Base-by-base conservation (phyloP, 2,797 vertebrate genomes). In the Lacerta viridis region DNA sequence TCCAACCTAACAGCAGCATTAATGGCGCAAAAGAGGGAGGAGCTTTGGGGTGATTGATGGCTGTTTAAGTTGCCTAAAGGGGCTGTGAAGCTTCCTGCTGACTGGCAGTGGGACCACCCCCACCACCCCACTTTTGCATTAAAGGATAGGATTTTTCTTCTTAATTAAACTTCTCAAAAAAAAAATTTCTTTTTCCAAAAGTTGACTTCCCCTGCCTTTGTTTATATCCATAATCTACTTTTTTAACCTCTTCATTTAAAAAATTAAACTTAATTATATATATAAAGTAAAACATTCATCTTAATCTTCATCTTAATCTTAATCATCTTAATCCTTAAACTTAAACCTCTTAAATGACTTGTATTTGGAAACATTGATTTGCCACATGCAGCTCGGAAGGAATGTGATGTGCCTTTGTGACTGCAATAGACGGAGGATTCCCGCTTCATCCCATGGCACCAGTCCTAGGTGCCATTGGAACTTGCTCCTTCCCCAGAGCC, bases 21-120 rank as follows among this genome's bases (percentile, higher is more conserved):
- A 96, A 93, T 90, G 91, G 90, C 87, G 88, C 6, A 89, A 92
- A 95, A 87, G 93, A 93, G 78, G 94, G 94, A 90, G 93, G 94
- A 93, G 90, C 89, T 72, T 61, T 83, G 91, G 90, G 93, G 92
- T 96, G 95, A 96, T 96, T 96, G 94, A 96, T 96, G 90, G 85
- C 93, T 95, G 89, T 95, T 96, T 95, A 95, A 96, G 92, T 95
- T 96, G 94, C 95, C 95, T 95, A 94, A 92, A 95, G 95, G 93
- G 93, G 91, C 91, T 92, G 91, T 88, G 93, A 95, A 96, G 93
- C 92, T 94, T 96, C 94, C 94, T 94, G 94, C 94, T 94, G 94
- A 86, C 93, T 94, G 93, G 93, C 94, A 94, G 92, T 89, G 88
- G 91, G 94, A 95, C 93, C 93, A 93, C 90, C 93, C 92, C 50